These are phyloP conservation scores for Aphelenchoides avenae DNA, from an alignment of 1,140 invertebrate species.

Conservation along the genomic window DNA sequence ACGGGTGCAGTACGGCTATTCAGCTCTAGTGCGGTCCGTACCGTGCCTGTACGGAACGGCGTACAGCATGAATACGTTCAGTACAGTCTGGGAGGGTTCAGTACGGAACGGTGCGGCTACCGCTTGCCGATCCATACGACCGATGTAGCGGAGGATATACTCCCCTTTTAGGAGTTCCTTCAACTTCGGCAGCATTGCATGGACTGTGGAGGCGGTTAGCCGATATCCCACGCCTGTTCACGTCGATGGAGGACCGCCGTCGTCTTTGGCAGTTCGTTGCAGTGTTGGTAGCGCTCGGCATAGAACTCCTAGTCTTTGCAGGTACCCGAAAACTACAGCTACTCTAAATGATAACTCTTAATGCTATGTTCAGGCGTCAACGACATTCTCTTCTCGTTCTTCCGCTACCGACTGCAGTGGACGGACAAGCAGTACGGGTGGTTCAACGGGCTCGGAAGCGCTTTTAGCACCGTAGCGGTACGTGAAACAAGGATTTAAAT, in stretches of 20 bases:
- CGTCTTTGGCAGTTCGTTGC: slow-evolving; percentile 19
- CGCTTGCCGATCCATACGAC: neutral
- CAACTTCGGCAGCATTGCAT: too few relatives aligned
- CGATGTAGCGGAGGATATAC: too few relatives aligned
- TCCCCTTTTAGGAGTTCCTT: too few relatives aligned
- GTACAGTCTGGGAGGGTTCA: neutral
- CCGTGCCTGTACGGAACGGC: too few relatives aligned
- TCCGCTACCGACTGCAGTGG: slow-evolving; percentile 42
- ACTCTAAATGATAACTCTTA: slow-evolving; percentile 1
- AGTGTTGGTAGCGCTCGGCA: slow-evolving; percentile 28
- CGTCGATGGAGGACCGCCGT: neutral
- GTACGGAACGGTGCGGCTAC: neutral
- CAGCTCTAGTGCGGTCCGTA: too few relatives aligned
- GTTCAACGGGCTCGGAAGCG: slow-evolving; percentile 38
- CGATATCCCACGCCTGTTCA: slow-evolving; percentile 1
- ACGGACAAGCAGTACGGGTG: slow-evolving; percentile 41
- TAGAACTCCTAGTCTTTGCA: slow-evolving; percentile 33
- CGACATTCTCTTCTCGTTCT: slow-evolving; percentile 46
- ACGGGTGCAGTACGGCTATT: too few relatives aligned
- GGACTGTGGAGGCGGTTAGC: slow-evolving; percentile 12
- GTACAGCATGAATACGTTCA: neutral
- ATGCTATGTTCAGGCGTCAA: slow-evolving; percentile 23
- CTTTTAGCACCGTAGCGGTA: slow-evolving; percentile 29
- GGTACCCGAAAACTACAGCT: slow-evolving; percentile 14
- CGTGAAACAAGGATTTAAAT: slow-evolving; percentile 12